Base-by-base conservation (phyloP, 2,888 invertebrate species). In the Adelognathus sp. region DNA sequence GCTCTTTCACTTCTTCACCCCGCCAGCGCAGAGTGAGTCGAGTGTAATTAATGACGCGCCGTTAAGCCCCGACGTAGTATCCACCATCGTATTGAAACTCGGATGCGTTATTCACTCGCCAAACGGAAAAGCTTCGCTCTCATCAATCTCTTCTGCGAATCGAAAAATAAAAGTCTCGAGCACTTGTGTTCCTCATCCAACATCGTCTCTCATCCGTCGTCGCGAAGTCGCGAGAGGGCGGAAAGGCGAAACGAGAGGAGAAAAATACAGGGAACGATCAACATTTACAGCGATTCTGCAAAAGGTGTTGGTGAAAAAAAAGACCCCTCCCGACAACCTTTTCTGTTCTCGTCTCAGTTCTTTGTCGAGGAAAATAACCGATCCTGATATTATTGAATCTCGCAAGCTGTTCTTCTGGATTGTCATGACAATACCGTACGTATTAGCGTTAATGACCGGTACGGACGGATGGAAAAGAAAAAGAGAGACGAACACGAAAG, bases 81-180 rank as follows among this genome's bases (percentile, higher is more conserved):
- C 16, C 18, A 33, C 61, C 64, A 74, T 74, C 39, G 58, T 70
- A 60, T 60, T 44, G 74, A 79, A 79, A 21, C 24, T 66, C n/a
- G 64, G 64, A 60, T 70, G 27, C 63, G 44, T 78, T 73, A 70
- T 70, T 70, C 66, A 60, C 64, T 72, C 39, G 58, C 58, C 33
- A 70, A 64, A 50, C 33, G 67, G 58, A 21, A 33, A 60, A 54
- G 18, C 60, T 61, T n/a, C n/a, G n/a, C 29, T 24, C 60, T 79
- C 74, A 79, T 79, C 70, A 74, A 79, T 79, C 78, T 79, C 74
- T 24, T 44, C 29, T n/a, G n/a, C n/a, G 29, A 70, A 74, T 66
- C 41, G 11, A 3, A 46, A 46, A 9, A 46, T 46, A 44, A 69
- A 33, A 66, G 46, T 36, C 46, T 54, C 33, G 5, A 7, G 33